Base-by-base conservation (phyloP, 2,113 vertebrate species). In the Psittacula cyanocephala region DNA sequence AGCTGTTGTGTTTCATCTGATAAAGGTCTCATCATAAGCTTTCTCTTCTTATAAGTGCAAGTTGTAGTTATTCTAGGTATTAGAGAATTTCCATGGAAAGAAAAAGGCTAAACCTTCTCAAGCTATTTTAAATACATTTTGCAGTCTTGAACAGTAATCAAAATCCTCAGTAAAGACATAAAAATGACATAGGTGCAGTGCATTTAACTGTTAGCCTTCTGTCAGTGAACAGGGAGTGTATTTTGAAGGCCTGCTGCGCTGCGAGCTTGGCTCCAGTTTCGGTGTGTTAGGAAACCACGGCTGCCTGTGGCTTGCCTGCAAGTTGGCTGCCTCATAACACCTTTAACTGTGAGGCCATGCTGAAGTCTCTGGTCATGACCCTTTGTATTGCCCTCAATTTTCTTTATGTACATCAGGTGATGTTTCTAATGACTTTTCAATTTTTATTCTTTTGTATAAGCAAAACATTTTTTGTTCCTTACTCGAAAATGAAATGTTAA, bases 281-380 rank as follows among this genome's bases (percentile, higher is more conserved):
- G 0, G 0, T 3, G 16, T 31, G 17, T 19, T 55, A 28, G 74
- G 20, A 47, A 85, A 28, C 37, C 18, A 31, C 0, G 3, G 23
- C 65, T 78, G 74, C 43, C 28, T 33, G 47, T 29, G 65, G 31
- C 69, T 87, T 72, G 47, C 52, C 25, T 77, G n/a, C 14, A 5
- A 24, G 24, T 12, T 63, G 59, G 3, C 55, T 70, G 39, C 44
- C 24, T 85, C 24, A 7, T 27, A 4, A 9, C 41, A 22, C 17
- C 80, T 31, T 68, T 6, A 35, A 19, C 75, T 31, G 27, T n/a
- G 68, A 31, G 46, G n/a, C 5, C 29, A 65, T 33, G 17, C 7
- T 44, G 37, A 77, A 64, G 23, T 81, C n/a, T 60, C 57, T 82
- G 55, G 31, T 75, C 24, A 5, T 53, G 33, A 72, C 53, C 7